These are phyloP conservation scores for Malurus leucopterus DNA, from an alignment of 2,797 vertebrate species.

Conservation along the genomic window DNA sequence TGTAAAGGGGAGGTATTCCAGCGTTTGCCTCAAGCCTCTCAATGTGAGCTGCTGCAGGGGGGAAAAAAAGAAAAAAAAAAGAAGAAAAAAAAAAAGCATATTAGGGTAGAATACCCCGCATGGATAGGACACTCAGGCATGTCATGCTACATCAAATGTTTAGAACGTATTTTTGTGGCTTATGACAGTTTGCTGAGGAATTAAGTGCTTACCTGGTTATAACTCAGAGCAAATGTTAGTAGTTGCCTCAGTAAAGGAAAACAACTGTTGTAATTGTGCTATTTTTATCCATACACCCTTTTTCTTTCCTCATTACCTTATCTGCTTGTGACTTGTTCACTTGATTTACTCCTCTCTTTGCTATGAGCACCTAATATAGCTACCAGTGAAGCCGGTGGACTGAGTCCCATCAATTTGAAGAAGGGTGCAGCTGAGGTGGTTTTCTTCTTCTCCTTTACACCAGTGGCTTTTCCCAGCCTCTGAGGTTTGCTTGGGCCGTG, in stretches of 20 bases:
- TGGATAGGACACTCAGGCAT: neutral
- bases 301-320: neutral
- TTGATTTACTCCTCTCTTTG: neutral
- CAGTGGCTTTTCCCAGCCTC: neutral
- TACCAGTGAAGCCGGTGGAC: neutral
- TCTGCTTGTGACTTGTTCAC: neutral
- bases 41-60: accelerated
- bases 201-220: neutral
- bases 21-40: neutral
- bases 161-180: neutral
- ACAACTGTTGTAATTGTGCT: neutral
- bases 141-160: neutral
- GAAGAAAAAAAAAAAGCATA: accelerated
- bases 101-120: neutral
- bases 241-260: neutral
- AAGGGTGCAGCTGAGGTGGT: neutral
- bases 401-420: neutral
- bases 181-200: neutral
- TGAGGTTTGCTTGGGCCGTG: neutral
- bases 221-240: neutral
- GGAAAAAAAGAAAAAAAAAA: too few species aligned
- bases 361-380: neutral
- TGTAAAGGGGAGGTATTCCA: accelerated
- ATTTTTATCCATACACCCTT: neutral
- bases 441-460: neutral